Evolutionary conservation across 2,888 invertebrate species (phyloP).

Genomic region (Lottia scabra): DNA sequence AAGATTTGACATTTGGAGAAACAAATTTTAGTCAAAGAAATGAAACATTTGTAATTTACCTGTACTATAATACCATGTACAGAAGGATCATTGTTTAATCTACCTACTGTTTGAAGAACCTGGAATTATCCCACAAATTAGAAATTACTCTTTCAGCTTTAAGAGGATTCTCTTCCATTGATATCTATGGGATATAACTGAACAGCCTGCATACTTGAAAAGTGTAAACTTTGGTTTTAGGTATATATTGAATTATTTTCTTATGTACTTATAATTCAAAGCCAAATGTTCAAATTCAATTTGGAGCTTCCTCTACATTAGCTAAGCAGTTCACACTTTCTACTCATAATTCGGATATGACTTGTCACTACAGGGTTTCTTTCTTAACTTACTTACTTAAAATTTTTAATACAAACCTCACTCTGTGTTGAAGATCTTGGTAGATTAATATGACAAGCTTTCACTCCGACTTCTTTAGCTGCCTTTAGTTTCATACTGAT

Average conservation of each 20-base stretch:
- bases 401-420: constrained; percentile 52
- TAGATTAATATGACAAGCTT: constrained; percentile 83
- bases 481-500: constrained; percentile 96
- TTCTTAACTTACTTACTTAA: too few species aligned
- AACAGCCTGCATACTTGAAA: too few species aligned
- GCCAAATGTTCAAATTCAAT: too few species aligned
- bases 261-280: too few species aligned
- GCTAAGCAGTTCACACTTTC: too few species aligned
- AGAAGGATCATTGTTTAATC: constrained; percentile 84
- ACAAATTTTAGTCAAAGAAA: background rate
- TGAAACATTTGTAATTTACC: constrained; percentile 48
- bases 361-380: too few species aligned
- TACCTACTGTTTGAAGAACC: constrained; percentile 78
- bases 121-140: constrained; percentile 64
- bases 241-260: too few species aligned
- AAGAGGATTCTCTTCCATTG: too few species aligned
- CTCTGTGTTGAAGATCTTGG: constrained; percentile 84
- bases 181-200: too few species aligned
- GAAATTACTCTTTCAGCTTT: background rate
- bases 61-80: constrained; percentile 97
- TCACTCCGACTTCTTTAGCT: constrained; percentile 90
- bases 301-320: too few species aligned
- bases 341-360: background rate
- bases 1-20: too few species aligned
- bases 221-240: too few species aligned